These are phyloP conservation scores for Apolygus lucorum DNA, from an alignment of 1,140 invertebrate species.

Conservation along the genomic window DNA sequence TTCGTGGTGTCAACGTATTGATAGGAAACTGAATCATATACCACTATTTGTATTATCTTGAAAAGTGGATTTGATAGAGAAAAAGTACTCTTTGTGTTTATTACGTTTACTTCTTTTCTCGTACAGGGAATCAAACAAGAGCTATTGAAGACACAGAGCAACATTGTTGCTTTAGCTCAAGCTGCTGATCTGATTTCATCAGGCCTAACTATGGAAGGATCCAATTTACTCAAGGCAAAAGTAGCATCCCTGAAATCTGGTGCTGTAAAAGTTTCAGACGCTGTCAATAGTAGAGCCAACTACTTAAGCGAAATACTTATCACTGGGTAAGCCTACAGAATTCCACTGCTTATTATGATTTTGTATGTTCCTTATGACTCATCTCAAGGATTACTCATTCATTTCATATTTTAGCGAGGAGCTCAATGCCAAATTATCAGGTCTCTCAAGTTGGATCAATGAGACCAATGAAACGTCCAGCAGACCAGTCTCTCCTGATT, in stretches of 20 bases:
- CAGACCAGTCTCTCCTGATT: constrained; percentile 22
- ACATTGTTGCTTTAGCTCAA: constrained; percentile 68
- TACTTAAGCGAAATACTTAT: constrained; percentile 68
- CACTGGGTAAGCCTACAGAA: constrained; percentile 39
- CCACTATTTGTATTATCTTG: too few relatives aligned
- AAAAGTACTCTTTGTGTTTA: not conserved
- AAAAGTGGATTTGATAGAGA: not conserved
- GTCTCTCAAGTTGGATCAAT: constrained; percentile 78
- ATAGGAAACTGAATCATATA: too few relatives aligned
- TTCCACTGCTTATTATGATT: not conserved
- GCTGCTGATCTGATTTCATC: constrained; percentile 66
- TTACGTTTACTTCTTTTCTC: too few relatives aligned
- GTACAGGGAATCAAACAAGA: constrained; percentile 66
- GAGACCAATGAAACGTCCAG: constrained; percentile 44
- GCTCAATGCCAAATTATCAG: constrained; percentile 68
- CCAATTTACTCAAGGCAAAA: constrained; percentile 56
- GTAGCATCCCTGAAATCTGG: constrained; percentile 62
- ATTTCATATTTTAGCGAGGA: constrained; percentile 66
- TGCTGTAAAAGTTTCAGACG: constrained; percentile 60
- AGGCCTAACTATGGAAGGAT: constrained; percentile 65
- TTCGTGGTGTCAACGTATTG: too few relatives aligned
- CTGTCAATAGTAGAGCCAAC: constrained; percentile 62
- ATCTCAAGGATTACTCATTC: not conserved
- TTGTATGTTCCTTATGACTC: not conserved
- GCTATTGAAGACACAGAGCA: constrained; percentile 69